Evolutionary conservation across 2,113 vertebrate species (phyloP).

Genomic region (Alouatta palliata): DNA sequence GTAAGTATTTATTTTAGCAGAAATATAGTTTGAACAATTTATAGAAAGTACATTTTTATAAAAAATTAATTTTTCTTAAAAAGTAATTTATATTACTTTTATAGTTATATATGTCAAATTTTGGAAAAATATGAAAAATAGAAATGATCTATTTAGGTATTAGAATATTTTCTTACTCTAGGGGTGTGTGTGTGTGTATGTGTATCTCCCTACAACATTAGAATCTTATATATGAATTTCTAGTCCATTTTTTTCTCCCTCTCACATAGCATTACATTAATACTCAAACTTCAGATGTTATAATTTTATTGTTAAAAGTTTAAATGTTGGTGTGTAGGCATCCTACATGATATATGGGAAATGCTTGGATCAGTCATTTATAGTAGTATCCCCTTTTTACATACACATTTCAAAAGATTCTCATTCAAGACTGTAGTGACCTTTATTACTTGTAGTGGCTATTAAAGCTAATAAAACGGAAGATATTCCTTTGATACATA

Average conservation of each 20-base stretch:
- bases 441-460: neutral
- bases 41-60: constrained; percentile 30
- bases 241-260: neutral
- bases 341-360: neutral
- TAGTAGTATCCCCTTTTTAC: neutral
- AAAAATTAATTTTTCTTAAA: constrained; percentile 26
- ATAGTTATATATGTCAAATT: neutral
- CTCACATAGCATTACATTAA: neutral
- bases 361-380: neutral
- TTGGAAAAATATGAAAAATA: constrained; percentile 25
- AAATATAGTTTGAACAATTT: constrained; percentile 30
- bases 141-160: constrained; percentile 30
- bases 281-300: constrained; percentile 35
- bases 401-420: neutral
- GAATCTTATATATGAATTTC: constrained; percentile 41
- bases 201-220: neutral
- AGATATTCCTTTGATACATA: constrained; percentile 29
- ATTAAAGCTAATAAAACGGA: neutral
- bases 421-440: neutral
- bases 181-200: neutral
- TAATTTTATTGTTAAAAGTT: constrained; percentile 29
- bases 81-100: neutral
- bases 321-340: neutral
- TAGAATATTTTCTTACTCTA: constrained; percentile 23
- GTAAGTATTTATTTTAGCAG: constrained; percentile 78